Evolutionary conservation across 1,140 invertebrate species (phyloP).

Genomic region (Maniola jurtina): DNA sequence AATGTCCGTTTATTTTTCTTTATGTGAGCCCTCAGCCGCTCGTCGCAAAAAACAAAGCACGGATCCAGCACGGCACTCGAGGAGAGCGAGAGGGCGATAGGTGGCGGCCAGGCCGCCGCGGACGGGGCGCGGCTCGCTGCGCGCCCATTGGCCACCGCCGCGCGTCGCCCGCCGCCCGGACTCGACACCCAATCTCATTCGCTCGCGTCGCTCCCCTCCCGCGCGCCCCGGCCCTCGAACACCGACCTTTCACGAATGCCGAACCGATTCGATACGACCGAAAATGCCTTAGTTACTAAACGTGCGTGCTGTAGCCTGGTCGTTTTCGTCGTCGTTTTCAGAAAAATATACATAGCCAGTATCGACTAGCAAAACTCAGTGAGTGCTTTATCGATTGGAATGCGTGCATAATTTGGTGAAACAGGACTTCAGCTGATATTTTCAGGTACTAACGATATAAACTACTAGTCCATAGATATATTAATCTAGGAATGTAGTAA

Average conservation of each 20-base stretch:
- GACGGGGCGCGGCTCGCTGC: conserved; percentile 73
- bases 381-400: conserved; percentile 23
- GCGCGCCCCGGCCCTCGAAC: conserved; percentile 59
- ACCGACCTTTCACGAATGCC: conserved; percentile 74
- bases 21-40: conserved; percentile 42
- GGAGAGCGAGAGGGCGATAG: conserved; percentile 50
- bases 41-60: conserved; percentile 63
- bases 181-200: conserved; percentile 52
- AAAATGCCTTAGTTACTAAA: conserved; percentile 77
- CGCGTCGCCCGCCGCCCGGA: conserved; percentile 72
- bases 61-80: conserved; percentile 49
- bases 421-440: conserved; percentile 10
- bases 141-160: conserved; percentile 49
- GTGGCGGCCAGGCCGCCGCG: conserved; percentile 44
- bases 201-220: conserved; percentile 42
- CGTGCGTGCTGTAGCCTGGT: conserved; percentile 57
- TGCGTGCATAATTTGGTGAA: conserved; percentile 21
- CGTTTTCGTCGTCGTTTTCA: conserved; percentile 54
- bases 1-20: conserved; percentile 77
- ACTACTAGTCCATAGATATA: conserved; percentile 12
- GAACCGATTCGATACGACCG: conserved; percentile 75
- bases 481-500: neutral
- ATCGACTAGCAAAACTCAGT: conserved; percentile 16
- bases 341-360: conserved; percentile 40
- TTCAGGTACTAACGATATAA: conserved; percentile 26